Base-by-base conservation (phyloP, 2,797 vertebrate genomes). In the Masticophis lateralis region DNA sequence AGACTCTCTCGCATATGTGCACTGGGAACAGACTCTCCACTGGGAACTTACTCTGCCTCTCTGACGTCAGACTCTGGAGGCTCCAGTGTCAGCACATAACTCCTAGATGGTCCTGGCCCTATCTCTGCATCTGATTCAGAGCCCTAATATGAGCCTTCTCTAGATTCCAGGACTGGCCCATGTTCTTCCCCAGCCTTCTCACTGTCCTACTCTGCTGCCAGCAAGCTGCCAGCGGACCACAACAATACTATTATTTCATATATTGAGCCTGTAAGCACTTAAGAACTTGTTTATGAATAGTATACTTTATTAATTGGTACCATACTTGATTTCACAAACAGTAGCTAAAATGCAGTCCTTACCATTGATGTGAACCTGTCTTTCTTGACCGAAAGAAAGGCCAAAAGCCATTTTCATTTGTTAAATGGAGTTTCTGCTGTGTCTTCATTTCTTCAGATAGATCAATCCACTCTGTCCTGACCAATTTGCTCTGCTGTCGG, bases 381-480 rank as follows among this genome's bases (percentile, higher is more conserved):
- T 93, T 91, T 86, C 87, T 89, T 86, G 47, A 37, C 87, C 69
- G 56, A 93, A 88, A 63, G 59, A 86, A 87, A 91, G 32, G 87
- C 87, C 86, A 92, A 92, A 89, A 56, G 90, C 95, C 95, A 93
- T 79, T 0, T 1, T 69, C 93, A 10, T 93, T 92, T 86, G 1
- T 51, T 95, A 95, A 93, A 93, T 90, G 88, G 83, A 93, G 90
- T 95, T 96, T 97, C 93, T 96, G 96, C 95, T 95, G 96, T 14
- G 8, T 96, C 96, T 97, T 97, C 94, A 93, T 96, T 97, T 97
- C 95, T 91, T 95, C 90, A 91, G 91, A 95, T 90, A 96, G 96
- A 97, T 97, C 96, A 96, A 96, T 97, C 95, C 91, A 96, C 86
- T 69, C 95, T 96, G 95, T 97, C 96, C 95, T 93, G 93, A 94